Evolutionary conservation across 2,113 vertebrate genomes (phyloP).

Genomic region (Spermophilus dauricus): DNA sequence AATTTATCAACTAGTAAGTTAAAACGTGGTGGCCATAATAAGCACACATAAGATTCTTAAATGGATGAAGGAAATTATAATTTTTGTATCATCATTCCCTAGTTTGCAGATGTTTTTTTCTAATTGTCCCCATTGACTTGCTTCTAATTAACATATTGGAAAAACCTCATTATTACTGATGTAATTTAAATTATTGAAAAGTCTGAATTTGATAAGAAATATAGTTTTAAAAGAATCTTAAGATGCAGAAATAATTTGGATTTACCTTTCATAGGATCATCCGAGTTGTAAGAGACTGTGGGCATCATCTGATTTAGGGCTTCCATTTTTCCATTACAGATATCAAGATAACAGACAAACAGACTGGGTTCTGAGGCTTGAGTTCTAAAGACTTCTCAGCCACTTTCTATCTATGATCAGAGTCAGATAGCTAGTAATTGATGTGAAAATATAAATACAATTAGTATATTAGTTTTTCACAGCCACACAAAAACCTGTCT

Average conservation of each 20-base stretch:
- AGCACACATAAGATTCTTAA: not conserved
- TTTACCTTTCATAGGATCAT: not conserved
- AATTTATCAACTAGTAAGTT: not conserved
- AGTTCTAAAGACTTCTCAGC: not conserved
- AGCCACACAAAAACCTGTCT: not conserved
- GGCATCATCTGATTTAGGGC: not conserved
- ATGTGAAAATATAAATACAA: not conserved
- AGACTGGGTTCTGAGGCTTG: not conserved
- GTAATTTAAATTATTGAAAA: not conserved
- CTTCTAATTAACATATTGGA: not conserved
- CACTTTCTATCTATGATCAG: not conserved
- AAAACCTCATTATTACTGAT: not conserved
- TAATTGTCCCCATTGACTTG: not conserved
- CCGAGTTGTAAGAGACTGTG: not conserved
- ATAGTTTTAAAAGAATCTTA: not conserved
- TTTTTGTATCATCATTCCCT: not conserved
- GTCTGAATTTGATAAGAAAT: not conserved
- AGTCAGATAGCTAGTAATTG: not conserved
- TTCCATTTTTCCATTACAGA: not conserved
- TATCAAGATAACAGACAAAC: not conserved
- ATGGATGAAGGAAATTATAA: not conserved
- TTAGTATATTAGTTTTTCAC: not conserved
- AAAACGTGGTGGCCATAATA: not conserved
- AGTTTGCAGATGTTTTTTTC: not conserved
- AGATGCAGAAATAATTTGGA: not conserved